phyloP scores from a whole-genome alignment of 2,113 vertebrate genomes.

The Sorex araneus region DNA sequence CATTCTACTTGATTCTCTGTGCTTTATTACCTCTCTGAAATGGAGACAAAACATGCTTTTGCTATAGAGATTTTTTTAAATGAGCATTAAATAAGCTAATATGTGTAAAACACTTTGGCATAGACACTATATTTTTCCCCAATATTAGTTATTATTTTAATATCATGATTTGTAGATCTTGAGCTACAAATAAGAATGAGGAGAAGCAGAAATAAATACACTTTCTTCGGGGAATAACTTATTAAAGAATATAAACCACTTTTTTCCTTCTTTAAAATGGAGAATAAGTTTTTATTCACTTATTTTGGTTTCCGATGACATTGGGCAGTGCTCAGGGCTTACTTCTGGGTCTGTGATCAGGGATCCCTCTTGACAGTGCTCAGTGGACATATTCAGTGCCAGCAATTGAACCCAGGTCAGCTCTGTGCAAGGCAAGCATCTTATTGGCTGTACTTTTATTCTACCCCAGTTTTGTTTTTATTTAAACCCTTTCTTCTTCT shows the following conservation, averaged over 20 bases:
- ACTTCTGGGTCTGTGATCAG: no score
- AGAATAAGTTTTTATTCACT: no score
- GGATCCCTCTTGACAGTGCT: no score
- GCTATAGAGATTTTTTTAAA: neutral
- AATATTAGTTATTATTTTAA: constrained; percentile 41
- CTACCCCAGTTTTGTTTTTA: no score
- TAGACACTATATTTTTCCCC: neutral
- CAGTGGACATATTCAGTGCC: no score
- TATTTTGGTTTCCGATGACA: no score
- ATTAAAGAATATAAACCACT: neutral
- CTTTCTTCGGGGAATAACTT: neutral
- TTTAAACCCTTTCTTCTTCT: no score
- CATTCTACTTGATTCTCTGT: neutral
- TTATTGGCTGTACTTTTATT: no score
- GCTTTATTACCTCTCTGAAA: neutral
- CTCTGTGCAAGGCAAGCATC: no score
- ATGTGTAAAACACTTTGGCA: neutral
- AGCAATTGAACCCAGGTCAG: no score
- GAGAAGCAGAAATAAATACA: neutral
- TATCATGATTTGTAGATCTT: neutral
- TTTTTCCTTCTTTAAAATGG: constrained; percentile 54
- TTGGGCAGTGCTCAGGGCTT: no score
- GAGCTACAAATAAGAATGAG: neutral
- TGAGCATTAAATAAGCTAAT: constrained; percentile 22
- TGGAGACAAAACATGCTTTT: neutral